A percentile compares a stretch with the other conserved stretches of the same genome.
Evolutionary conservation across 2,888 invertebrate species (phyloP).

Genomic region (Herminia tarsipennalis): DNA sequence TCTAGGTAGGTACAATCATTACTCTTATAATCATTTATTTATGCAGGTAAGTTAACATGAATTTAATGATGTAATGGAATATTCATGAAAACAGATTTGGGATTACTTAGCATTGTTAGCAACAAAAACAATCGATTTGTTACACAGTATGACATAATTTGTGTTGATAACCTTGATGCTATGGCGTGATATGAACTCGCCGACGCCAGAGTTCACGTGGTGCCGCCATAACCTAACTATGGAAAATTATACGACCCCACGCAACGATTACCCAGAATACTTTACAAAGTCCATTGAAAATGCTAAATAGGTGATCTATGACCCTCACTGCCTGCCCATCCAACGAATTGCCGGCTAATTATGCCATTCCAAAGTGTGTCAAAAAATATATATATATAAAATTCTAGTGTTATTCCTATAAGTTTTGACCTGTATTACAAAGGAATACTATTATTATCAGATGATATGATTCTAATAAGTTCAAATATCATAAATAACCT

Average conservation of each 20-base stretch:
- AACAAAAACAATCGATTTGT: conserved; percentile 12
- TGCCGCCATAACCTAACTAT: conserved; percentile 34
- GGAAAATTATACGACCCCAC: conserved; percentile 1
- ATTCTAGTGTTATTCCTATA: neutral
- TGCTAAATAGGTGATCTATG: conserved; percentile 26
- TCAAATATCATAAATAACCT: conserved; percentile 59
- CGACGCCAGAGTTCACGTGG: conserved; percentile 37
- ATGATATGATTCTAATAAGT: conserved; percentile 14
- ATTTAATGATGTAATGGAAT: conserved; percentile 1
- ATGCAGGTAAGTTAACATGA: neutral
- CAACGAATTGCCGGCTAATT: conserved; percentile 10
- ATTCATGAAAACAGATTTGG: neutral
- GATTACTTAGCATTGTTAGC: neutral
- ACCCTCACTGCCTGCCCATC: conserved; percentile 11
- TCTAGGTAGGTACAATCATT: too few relatives aligned
- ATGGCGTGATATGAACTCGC: conserved; percentile 26
- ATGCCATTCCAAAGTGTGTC: neutral
- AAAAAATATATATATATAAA: too few relatives aligned
- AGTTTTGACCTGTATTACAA: neutral
- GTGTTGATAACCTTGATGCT: conserved; percentile 29
- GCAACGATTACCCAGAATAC: neutral
- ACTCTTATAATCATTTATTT: too few relatives aligned
- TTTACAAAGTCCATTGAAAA: conserved; percentile 15
- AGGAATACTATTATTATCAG: neutral
- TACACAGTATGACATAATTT: conserved; percentile 20